These are phyloP conservation scores for Drosophila bifasciata DNA, from an alignment of 1,140 invertebrate species.

Conservation along the genomic window DNA sequence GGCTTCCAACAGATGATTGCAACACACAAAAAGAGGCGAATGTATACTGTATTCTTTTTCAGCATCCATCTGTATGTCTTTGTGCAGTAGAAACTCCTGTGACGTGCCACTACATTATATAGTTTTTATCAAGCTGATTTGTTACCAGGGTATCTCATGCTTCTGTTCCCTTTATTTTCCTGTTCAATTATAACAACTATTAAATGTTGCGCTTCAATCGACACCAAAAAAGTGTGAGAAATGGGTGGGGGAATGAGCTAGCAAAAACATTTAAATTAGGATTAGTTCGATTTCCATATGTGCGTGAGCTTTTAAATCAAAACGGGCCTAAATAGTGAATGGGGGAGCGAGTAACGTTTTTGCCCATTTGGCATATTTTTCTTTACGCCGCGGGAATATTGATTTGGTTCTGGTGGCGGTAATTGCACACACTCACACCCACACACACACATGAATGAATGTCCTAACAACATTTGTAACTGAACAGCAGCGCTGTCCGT, in stretches of 20 bases:
- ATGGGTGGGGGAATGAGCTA: conserved; percentile 9
- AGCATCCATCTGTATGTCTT: no score
- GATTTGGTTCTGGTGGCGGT: conserved; percentile 18
- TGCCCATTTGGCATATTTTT: conserved; percentile 34
- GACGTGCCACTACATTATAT: no score
- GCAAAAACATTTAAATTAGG: conserved; percentile 69
- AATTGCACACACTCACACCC: background rate
- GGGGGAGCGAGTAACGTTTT: conserved; percentile 1
- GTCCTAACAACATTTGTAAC: conserved; percentile 70
- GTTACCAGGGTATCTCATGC: background rate
- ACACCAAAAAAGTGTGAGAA: background rate
- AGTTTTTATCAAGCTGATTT: no score
- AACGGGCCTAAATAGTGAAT: background rate
- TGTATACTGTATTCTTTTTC: no score
- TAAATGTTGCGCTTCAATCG: conserved; percentile 55
- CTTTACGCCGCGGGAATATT: conserved; percentile 55
- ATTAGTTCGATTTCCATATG: conserved; percentile 53
- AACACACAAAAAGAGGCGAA: no score
- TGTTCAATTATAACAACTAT: conserved; percentile 40
- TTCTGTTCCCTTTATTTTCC: no score
- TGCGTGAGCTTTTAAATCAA: conserved; percentile 62
- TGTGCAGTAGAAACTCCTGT: no score
- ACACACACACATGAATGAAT: conserved; percentile 66
- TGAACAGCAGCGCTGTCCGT: conserved; percentile 38
- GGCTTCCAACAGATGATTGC: no score